A percentile compares a stretch with the other conserved stretches of the same genome.
These are phyloP conservation scores for Coregonus ussuriensis DNA, from an alignment of 2,797 vertebrate genomes.

Conservation along the genomic window DNA sequence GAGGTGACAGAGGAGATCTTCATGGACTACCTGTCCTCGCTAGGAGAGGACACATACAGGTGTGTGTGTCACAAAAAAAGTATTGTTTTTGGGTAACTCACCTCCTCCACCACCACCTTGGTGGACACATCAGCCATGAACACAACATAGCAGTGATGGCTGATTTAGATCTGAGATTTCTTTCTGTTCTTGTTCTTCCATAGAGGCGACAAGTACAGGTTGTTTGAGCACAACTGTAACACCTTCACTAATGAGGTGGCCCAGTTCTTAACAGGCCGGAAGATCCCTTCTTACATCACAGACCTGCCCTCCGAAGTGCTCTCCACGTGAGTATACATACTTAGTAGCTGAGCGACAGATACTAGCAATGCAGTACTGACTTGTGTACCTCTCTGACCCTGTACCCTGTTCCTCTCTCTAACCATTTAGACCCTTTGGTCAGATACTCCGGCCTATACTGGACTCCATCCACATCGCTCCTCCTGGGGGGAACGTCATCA, in stretches of 20 bases:
- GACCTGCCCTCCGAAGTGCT: conserved; percentile 96
- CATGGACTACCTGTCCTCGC: conserved; percentile 92
- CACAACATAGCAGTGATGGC: background rate
- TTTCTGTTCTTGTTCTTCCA: background rate
- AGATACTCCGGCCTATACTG: conserved; percentile 90
- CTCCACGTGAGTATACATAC: conserved; percentile 85
- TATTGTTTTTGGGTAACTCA: background rate
- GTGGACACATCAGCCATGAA: background rate
- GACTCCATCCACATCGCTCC: conserved; percentile 94
- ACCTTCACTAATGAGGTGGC: conserved; percentile 98
- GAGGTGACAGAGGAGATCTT: conserved; percentile 98
- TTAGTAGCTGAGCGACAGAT: background rate
- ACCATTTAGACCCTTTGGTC: conserved; percentile 88
- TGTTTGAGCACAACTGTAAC: conserved; percentile 99
- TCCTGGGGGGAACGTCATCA: conserved; percentile 87
- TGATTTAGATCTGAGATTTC: background rate
- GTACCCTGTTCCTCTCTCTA: conserved; percentile 23
- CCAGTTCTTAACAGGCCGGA: conserved; percentile 91
- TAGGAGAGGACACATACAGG: conserved; percentile 89
- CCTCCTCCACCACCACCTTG: background rate
- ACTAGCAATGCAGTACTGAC: conserved; percentile 11
- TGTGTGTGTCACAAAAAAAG: conserved; percentile 24
- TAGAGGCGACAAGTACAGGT: conserved; percentile 90
- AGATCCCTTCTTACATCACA: conserved; percentile 96
- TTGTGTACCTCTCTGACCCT: background rate